These are phyloP conservation scores for Zoroaster sp. DNA, from an alignment of 53 echinoderm and acorn worm genomes.

Conservation along the genomic window DNA sequence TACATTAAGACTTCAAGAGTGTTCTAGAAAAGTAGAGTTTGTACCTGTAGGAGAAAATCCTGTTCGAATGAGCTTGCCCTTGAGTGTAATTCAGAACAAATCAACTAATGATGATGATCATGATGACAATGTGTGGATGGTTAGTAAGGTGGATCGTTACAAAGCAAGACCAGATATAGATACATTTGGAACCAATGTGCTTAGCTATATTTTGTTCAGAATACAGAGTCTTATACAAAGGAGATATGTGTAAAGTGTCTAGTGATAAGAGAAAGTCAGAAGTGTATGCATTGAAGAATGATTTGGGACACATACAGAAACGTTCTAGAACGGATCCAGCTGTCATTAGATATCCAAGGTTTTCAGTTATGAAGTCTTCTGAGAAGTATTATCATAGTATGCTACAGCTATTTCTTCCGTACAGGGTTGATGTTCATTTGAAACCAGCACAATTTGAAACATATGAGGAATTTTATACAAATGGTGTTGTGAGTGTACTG, in stretches of 20 bases:
- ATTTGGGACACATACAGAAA: constrained; percentile 43
- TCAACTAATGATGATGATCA: constrained; percentile 20
- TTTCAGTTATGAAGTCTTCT: constrained; percentile 45
- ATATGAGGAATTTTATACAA: not conserved
- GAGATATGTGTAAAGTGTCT: not conserved
- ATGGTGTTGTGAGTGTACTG: not conserved
- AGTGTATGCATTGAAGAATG: not conserved
- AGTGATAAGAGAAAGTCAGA: not conserved
- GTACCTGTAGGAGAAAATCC: constrained; percentile 66
- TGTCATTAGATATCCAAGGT: constrained; percentile 63
- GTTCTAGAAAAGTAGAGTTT: constrained; percentile 67
- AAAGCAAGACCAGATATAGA: constrained; percentile 43
- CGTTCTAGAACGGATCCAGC: constrained; percentile 11
- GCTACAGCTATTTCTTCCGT: constrained; percentile 61
- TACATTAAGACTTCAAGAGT: constrained; percentile 52
- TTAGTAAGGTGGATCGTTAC: constrained; percentile 57
- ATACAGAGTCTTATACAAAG: not conserved
- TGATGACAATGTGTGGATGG: constrained; percentile 40
- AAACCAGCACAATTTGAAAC: constrained; percentile 44
- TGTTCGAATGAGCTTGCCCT: constrained; percentile 62
- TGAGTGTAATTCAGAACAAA: constrained; percentile 56
- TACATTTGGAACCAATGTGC: constrained; percentile 44
- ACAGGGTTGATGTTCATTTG: constrained; percentile 7
- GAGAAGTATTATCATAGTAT: constrained; percentile 65
- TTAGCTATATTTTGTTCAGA: constrained; percentile 60